Evolutionary conservation across 2,797 vertebrate genomes (phyloP), one percentile per base, ranked within the genome.

Genomic region (Ispidina picta): DNA sequence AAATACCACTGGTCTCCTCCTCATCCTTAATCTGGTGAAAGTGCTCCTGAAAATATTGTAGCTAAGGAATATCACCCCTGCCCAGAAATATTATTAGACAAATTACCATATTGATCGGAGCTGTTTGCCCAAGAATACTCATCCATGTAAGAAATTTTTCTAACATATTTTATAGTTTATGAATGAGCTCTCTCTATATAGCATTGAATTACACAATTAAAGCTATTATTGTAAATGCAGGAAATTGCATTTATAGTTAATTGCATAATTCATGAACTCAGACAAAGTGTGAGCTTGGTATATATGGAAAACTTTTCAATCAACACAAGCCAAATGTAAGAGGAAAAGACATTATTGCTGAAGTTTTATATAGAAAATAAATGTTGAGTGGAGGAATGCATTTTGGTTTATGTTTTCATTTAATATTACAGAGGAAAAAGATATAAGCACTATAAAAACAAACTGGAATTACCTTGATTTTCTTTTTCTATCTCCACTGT

Each of bases 231-330:
- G 65, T 72, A 86, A 95, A 80, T 55, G 59, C 91, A 94, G 88
- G 80, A 75, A 91, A 89, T 92, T 90, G 25, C 55, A 62, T 64
- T 94, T 54, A 82, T 35, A 46, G 88, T 52, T 90, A 95, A 96
- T 87, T 91, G 82, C 86, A 89, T 72, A 92, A 88, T 92, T 72
- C 81, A 86, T 94, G 92, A 92, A 62, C 46, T 88, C 75, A 60
- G 52, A 72, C 64, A 69, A 94, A 90, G 17, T 58, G 51, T 66
- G 64, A 82, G 49, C 85, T 81, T 93, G 49, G 78, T 91, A 94
- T 95, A 94, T 93, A 94, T 71, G 81, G 86, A 92, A 88, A 97
- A 93, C 65, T 91, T 93, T 93, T 90, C 83, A 82, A 93, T 93
- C 88, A 94, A 25, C 54, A 90, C 35, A 85, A 92, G 63, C 83